These are phyloP conservation scores for Syngnathus acus DNA, from an alignment of 2,797 vertebrate genomes.

Conservation along the genomic window DNA sequence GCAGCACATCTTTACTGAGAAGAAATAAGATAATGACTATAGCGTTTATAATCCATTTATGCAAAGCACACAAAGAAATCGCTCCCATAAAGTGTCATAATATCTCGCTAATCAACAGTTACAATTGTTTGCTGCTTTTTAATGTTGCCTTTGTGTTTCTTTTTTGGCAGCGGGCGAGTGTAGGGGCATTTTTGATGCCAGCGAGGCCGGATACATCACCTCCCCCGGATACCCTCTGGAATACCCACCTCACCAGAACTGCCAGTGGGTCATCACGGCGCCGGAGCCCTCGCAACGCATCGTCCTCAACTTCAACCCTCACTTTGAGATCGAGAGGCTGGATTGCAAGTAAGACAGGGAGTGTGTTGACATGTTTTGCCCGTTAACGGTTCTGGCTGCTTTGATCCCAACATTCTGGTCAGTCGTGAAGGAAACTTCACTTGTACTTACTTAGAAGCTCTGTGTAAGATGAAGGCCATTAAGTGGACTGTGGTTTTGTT, in stretches of 20 bases:
- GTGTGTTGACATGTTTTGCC: slow-evolving; percentile 6
- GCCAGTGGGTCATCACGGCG: slow-evolving; percentile 88
- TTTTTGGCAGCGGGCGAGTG: slow-evolving; percentile 48
- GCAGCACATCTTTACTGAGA: slow-evolving; percentile 38
- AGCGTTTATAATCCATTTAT: background rate
- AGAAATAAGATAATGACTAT: slow-evolving; percentile 11
- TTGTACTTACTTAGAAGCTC: slow-evolving; percentile 21
- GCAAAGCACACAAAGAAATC: background rate
- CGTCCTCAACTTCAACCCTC: slow-evolving; percentile 98
- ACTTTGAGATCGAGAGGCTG: slow-evolving; percentile 95
- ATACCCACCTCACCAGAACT: slow-evolving; percentile 94
- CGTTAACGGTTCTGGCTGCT: slow-evolving; percentile 21
- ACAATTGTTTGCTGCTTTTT: background rate
- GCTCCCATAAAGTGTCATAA: background rate
- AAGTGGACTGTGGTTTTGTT: slow-evolving; percentile 26
- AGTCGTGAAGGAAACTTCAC: slow-evolving; percentile 27
- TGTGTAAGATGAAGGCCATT: slow-evolving; percentile 20
- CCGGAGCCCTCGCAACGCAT: slow-evolving; percentile 92
- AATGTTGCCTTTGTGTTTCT: background rate
- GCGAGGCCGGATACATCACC: slow-evolving; percentile 91
- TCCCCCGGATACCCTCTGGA: slow-evolving; percentile 93
- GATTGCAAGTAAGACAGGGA: slow-evolving; percentile 88
- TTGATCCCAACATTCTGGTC: slow-evolving; percentile 25
- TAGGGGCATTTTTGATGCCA: slow-evolving; percentile 83
- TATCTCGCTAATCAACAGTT: background rate